Base-by-base conservation (phyloP, 2,113 vertebrate genomes). In the Sinocyclocheilus rhinocerous region DNA sequence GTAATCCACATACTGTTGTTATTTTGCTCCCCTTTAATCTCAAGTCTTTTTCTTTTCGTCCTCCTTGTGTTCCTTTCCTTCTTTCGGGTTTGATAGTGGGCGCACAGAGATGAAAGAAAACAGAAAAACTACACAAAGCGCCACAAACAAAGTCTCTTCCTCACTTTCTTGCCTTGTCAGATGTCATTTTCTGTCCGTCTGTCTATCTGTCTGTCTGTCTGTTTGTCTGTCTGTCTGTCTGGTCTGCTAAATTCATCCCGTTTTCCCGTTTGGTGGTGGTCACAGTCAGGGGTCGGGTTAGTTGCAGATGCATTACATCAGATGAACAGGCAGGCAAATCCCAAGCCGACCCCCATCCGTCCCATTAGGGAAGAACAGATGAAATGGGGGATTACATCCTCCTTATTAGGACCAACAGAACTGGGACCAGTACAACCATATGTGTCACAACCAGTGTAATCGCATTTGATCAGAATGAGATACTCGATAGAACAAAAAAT, bases 391-490 rank as follows among this genome's bases (percentile, higher is more conserved):
- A 88, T 90, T 87, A 86, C 61, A 81, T 29, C 84, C 83, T 65
- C 50, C 70, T 89, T 67, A 84, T 84, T 59, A 76, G 57, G 50
- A 48, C 63, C 59, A 86, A 67, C 85, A 77, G 82, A 79, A 24
- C 29, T 65, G 33, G 20, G 48, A 72, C 65, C 65, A 63, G 42
- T 67, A 52, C 36, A 52, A 65, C 85, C 87, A 80, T 88, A 88
- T 87, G 89, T 52, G 78, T 42, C 45, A 39, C n/a, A 50, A 70
- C n/a, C 29, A 76, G 24, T 86, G 63, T 90, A 88, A 90, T 88
- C 87, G 81, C 82, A 90, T 86, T 85, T 87, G 84, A 76, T 84
- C 73, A 39, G 69, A 88, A 55, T 52, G 73, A 83, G 85, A 65
- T 61, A 39, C 50, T 24, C 77, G 22, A 72, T 33, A 84, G 76